Evolutionary conservation across 2,797 vertebrate species (phyloP), one percentile per base, ranked within the genome.

Genomic region (Galagoides demidoff): DNA sequence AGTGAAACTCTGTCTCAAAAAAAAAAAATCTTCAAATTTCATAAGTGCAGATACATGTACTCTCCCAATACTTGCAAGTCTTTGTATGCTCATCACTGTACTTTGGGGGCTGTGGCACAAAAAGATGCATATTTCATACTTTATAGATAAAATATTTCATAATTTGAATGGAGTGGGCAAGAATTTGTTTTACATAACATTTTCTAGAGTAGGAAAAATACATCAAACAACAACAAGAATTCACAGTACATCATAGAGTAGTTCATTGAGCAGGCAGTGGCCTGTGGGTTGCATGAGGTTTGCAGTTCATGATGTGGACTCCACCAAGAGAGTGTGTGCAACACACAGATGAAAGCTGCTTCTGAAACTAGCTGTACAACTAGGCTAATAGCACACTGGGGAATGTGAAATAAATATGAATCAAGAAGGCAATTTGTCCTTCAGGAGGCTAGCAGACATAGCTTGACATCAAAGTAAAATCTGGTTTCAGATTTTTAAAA

Each of bases 331-430:
- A 11, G 4, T 52, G 39, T 61, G 8, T 76, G 37, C 16, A 87
- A 85, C 34, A 78, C 1, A 19, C 57, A 55, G 23, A 71, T 27
- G 59, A 66, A 88, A 87, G 19, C 1, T 89, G 29, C 81, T 81
- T 84, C 61, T 92, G 78, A 68, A 95, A 59, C 59, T 52, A 70
- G 61, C 37, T 94, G 61, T 9, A 64, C 68, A 49, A 85, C 22
- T 20, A 82, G n/a, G 52, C 59, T 94, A 95, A 76, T 66, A 94
- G 96, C 55, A 57, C 22, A 79, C 49, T 25, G 55, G 22, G 49
- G 11, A 95, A 96, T 92, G 70, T 64, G 9, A 55, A 87, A 66
- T 85, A 93, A 85, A 92, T 81, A 74, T 83, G 55, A 89, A 92
- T 83, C 43, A 52, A 37, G 19, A 95, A 85, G 63, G 29, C 13